Base-by-base conservation (phyloP, 1,140 invertebrate genomes). In the Neodiprion lecontei region DNA sequence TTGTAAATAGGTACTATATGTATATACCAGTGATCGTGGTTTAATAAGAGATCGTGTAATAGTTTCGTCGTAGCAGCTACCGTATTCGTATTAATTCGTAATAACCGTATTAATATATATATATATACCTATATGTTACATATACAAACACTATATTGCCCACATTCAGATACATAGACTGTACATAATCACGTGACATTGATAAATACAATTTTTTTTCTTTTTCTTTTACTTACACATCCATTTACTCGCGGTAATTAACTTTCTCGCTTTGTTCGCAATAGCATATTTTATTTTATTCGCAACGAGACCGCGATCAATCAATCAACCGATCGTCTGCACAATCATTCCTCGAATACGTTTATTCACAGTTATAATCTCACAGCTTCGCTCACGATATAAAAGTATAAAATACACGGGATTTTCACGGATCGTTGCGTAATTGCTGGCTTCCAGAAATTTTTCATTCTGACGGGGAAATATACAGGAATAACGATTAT, bases 371-470 rank as follows among this genome's bases (percentile, higher is more conserved):
- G 9, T 61, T 17, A 61, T 12, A 61, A 17, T 61, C 53, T 61
- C 53, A 61, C 53, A 61, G 50, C 53, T 61, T 17, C 77, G 76
- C 70, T 70, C 82, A 81, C 80, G 77, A 82, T 83, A 83, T 83
- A 83, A 83, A 83, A 83, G 82, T 83, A 83, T 81, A 83, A 83
- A 83, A 83, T 82, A 75, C 82, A 77, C 76, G 53, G n/a, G 53
- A 61, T 17, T 61, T 61, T 17, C 28, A 40, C 53, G 9, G 53
- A 9, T 61, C 53, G 11, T 61, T 61, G 53, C 4, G 53, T 40
- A 40, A 17, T 61, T 17, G n/a, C 53, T 61, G 53, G 11, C 11
- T 61, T 17, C 53, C 28, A 40, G 5, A 61, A 40, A 40, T 40
- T 40, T 40, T 40, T 40, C 5, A 40, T 40, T 40, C 5, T 3